Conservation (phyloP, 2,888 invertebrate genomes). For the Dendrolimus houi region DNA sequence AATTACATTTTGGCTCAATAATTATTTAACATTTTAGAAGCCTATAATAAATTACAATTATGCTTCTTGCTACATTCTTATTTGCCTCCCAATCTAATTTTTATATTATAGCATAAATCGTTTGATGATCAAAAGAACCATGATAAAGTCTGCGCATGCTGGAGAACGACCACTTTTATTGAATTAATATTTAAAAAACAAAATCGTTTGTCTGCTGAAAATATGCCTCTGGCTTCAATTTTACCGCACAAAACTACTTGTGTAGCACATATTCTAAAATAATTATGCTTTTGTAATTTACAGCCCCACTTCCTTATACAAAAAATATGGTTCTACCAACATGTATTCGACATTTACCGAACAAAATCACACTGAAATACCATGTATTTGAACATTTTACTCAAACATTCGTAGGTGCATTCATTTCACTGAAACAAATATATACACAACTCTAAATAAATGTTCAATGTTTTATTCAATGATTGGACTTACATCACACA, state of each 20-base stretch:
- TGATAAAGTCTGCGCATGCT: slow-evolving; percentile 56
- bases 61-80: slow-evolving; percentile 54
- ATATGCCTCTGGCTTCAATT: slow-evolving; percentile 60
- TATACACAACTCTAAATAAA: slow-evolving; percentile 19
- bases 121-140: slow-evolving; percentile 21
- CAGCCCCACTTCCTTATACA: slow-evolving; percentile 38
- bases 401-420: slow-evolving; percentile 53
- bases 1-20: slow-evolving; percentile 70
- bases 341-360: slow-evolving; percentile 25
- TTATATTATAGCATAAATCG: slow-evolving; percentile 31
- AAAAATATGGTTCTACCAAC: slow-evolving; percentile 23
- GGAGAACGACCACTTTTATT: slow-evolving; percentile 29
- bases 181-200: slow-evolving; percentile 13
- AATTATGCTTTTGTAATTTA: slow-evolving; percentile 54
- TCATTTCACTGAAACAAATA: slow-evolving; percentile 41
- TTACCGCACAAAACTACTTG: slow-evolving; percentile 45
- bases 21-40: slow-evolving; percentile 50
- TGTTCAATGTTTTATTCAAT: slow-evolving; percentile 2
- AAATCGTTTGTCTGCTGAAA: slow-evolving; percentile 3
- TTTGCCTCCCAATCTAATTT: slow-evolving; percentile 39
- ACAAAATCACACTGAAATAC: slow-evolving; percentile 25
- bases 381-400: slow-evolving; percentile 45
- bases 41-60: slow-evolving; percentile 39
- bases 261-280: slow-evolving; percentile 41
- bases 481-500: neutral